Evolutionary conservation across 2,888 invertebrate genomes (phyloP), one percentile per base, ranked within the genome.

Genomic region (Agrotis exclamationis): DNA sequence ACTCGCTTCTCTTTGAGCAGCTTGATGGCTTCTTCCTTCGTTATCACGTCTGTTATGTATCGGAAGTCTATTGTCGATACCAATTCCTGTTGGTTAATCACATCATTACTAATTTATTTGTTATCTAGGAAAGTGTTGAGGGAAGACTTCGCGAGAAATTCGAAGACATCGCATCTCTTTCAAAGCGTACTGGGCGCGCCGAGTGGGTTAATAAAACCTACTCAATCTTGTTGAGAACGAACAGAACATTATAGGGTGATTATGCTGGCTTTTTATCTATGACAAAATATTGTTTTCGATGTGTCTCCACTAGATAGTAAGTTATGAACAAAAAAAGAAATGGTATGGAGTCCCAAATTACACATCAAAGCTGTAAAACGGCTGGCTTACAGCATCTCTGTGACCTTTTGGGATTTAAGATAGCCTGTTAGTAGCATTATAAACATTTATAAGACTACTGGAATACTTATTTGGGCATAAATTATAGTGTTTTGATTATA

Each of bases 21-120:
- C 64, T 96, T 92, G 50, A 99, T 92, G 0, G 99, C 99, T 94
- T 99, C 98, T 77, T 98, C 97, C 91, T 97, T 97, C 0, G 98
- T 98, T 51, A 99, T 95, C 6, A 97, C 97, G 90, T 99, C 99
- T 0, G 97, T 97, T 86, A 99, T 98, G 91, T 96, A 97, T 90
- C 98, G 97, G 90, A 99, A 99, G 91, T 99, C 99, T 79, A 99
- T 98, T 0, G 97, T 97, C 0, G 98, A 98, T n/a, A 99, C 97
- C 45, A 99, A 93, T 89, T 97, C 96, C 95, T 96, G 87, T 76
- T 6, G 6, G 3, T n/a, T 28, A 28, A 48, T 18, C 13, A 22
- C 13, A 56, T n/a, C 1, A 14, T 33, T n/a, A 33, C 33, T 33
- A 33, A 33, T 3, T 1, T 18, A 54, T 18, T 4, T 28, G 18